Evolutionary conservation across 1,140 invertebrate genomes (phyloP), one percentile per base, ranked within the genome.

Genomic region (Brachystomella parvula): DNA sequence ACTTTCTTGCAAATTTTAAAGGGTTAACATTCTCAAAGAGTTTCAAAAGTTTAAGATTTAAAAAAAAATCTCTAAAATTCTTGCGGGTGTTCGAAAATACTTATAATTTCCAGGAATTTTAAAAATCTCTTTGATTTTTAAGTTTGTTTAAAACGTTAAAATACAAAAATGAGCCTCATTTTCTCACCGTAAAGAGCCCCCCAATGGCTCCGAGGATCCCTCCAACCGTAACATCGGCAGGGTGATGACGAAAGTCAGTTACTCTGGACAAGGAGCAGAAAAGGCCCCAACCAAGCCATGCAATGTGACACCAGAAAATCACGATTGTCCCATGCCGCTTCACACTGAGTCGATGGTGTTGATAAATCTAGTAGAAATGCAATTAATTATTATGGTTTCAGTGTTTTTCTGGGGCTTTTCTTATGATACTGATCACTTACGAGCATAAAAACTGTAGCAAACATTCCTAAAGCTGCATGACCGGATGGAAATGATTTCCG

Each of bases 401-500:
- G 9, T 44, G 24, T 12, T 26, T 29, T 58, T 26, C 35, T 6
- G n/a, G n/a, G n/a, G 12, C 61, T 3, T 28, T 44, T 63, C 32
- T 19, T 28, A n/a, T 60, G 29, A 28, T 66, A 6, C 24, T 66
- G 33, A 26, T 29, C 19, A 56, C 31, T 2, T 64, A 70, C 71
- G 19, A 68, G 66, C 71, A 73, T 73, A 59, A 73, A 70, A 32
- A 73, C 21, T 2, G 63, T 68, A 2, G 71, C 12, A 47, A 68
- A 73, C 30, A 70, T 67, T 29, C 60, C 61, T 6, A 73, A 21
- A 21, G 71, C 68, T 29, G 71, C 58, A 39, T 73, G 71, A 39
- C 71, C 71, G 17, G 68, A 70, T 19, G 71, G 71, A 44, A 73
- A 73, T 2, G 71, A 73, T 66, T 73, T 73, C 15, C 61, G 44